These are phyloP conservation scores for Orbicella faveolata DNA, from an alignment of 64 coral and sea anemone species.

Conservation along the genomic window DNA sequence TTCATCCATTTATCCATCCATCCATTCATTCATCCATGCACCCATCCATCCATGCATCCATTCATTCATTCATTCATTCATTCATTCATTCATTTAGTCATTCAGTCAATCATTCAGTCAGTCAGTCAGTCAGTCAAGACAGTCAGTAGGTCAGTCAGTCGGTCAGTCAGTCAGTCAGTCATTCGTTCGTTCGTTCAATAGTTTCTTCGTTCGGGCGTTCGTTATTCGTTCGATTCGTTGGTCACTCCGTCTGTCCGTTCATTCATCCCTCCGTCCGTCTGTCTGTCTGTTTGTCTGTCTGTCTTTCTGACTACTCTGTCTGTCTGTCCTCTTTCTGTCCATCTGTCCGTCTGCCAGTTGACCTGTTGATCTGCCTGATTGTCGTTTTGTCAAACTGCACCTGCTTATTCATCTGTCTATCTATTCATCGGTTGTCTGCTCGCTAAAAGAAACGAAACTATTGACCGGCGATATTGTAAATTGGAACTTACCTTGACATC, in stretches of 20 bases:
- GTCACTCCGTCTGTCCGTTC: background rate
- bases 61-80: no score
- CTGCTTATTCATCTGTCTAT: background rate
- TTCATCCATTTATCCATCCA: background rate
- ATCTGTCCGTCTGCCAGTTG: no score
- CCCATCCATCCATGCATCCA: background rate
- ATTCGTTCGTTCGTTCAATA: no score
- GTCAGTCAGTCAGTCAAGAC: no score
- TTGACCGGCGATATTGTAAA: background rate
- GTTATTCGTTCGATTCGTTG: background rate
- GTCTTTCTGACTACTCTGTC: no score
- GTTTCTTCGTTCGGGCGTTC: background rate
- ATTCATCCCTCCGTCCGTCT: background rate
- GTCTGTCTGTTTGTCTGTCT: background rate
- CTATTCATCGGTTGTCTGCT: no score
- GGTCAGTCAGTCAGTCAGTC: no score
- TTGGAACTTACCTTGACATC: conserved; percentile 32
- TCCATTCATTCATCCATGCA: background rate
- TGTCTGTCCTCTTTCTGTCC: no score
- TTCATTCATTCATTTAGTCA: no score
- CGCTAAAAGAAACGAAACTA: background rate
- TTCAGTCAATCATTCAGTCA: no score
- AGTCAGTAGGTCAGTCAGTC: no score
- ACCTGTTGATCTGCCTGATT: no score
- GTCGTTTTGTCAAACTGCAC: background rate